Conservation (phyloP, 1,140 invertebrate species). For the Cephus cinctus region DNA sequence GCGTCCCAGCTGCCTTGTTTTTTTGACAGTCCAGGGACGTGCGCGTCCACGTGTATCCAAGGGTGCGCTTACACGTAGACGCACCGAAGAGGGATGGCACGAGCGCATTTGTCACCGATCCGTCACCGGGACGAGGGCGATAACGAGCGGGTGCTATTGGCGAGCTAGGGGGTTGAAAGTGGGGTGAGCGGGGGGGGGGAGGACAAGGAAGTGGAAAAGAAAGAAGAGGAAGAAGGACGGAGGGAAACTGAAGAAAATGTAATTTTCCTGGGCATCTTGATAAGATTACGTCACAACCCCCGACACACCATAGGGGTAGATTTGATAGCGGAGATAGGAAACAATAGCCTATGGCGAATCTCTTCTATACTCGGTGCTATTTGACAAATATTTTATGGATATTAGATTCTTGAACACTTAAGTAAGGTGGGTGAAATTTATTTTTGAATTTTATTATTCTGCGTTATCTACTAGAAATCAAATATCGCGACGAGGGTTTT, state of each 20-base stretch:
- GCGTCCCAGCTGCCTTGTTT: conserved; percentile 6
- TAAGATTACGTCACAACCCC: conserved; percentile 10
- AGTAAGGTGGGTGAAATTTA: no score
- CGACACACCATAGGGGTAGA: not conserved
- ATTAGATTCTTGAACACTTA: no score
- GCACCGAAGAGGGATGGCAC: conserved; percentile 1
- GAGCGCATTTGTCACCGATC: conserved; percentile 15
- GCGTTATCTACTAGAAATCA: no score
- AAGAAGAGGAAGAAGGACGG: conserved; percentile 2
- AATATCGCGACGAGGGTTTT: no score
- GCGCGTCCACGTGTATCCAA: no score
- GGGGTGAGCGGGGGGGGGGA: no score
- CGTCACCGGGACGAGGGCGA: conserved; percentile 12
- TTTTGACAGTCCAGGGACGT: not conserved
- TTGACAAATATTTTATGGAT: no score
- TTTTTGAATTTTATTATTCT: no score
- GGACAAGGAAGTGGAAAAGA: no score
- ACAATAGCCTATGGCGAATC: no score
- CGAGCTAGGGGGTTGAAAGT: no score
- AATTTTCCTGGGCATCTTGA: conserved; percentile 10
- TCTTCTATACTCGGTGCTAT: no score
- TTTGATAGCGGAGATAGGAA: not conserved
- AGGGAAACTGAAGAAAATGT: conserved; percentile 7
- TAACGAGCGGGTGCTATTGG: conserved; percentile 11
- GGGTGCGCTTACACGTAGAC: not conserved